phyloP scores from a whole-genome alignment of 2,888 invertebrate species.

The Tortricodes alternella region DNA sequence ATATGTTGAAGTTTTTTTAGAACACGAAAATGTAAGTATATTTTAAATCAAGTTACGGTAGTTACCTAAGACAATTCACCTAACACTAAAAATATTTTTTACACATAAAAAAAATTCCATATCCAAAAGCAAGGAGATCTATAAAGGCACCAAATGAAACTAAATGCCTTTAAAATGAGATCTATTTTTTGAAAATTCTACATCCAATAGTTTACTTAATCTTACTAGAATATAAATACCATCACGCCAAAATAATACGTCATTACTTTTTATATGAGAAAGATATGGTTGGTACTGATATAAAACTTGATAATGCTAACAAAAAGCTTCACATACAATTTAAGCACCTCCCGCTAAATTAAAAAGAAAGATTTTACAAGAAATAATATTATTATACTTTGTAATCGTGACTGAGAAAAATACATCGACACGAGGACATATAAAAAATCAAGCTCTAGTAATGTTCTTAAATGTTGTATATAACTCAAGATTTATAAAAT shows the following conservation, averaged over 20 bases:
- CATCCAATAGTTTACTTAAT: slow-evolving; percentile 63
- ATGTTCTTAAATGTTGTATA: too few relatives aligned
- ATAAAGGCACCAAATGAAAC: slow-evolving; percentile 55
- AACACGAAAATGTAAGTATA: slow-evolving; percentile 66
- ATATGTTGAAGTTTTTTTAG: slow-evolving; percentile 61
- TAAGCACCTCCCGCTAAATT: slow-evolving; percentile 73
- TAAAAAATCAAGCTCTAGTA: too few relatives aligned
- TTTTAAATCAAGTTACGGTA: slow-evolving; percentile 51
- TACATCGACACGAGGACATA: too few relatives aligned
- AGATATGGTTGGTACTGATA: slow-evolving; percentile 60
- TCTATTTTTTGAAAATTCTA: slow-evolving; percentile 73
- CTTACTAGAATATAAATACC: slow-evolving; percentile 45
- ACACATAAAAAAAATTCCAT: slow-evolving; percentile 49
- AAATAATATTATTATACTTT: too few relatives aligned
- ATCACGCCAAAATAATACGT: slow-evolving; percentile 74
- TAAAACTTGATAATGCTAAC: slow-evolving; percentile 41
- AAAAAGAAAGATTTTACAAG: slow-evolving; percentile 36
- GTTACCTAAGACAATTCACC: slow-evolving; percentile 48
- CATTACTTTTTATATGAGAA: slow-evolving; percentile 46
- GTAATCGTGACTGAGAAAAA: too few relatives aligned
- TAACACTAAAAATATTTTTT: slow-evolving; percentile 58
- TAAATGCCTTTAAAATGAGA: slow-evolving; percentile 70
- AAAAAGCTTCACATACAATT: slow-evolving; percentile 42
- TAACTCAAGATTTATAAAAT: not conserved
- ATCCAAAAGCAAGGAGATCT: slow-evolving; percentile 75